phyloP scores from a whole-genome alignment of 2,797 vertebrate genomes.

The Capromys pilorides region DNA sequence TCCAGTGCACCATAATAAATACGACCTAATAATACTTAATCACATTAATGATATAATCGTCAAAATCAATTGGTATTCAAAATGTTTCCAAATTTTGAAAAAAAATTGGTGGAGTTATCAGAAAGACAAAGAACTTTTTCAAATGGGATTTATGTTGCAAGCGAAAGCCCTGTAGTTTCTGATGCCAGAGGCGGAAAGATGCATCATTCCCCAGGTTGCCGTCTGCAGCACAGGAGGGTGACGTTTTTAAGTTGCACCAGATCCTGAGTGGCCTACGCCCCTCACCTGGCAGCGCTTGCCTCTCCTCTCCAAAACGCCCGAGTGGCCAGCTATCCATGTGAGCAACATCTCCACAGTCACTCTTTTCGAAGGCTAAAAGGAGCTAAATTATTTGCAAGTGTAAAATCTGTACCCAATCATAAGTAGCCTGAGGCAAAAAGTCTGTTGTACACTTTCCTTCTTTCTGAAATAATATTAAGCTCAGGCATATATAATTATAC shows the following conservation, averaged over 20 bases:
- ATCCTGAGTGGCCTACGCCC: slow-evolving; percentile 5
- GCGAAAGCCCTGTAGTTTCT: slow-evolving; percentile 38
- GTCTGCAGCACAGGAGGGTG: slow-evolving; percentile 13
- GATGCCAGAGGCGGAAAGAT: slow-evolving; percentile 62
- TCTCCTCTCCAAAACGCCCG: background rate
- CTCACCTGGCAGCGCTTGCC: background rate
- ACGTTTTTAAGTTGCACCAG: slow-evolving; percentile 7
- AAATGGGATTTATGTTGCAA: slow-evolving; percentile 57
- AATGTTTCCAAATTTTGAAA: slow-evolving; percentile 54
- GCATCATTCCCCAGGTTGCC: slow-evolving; percentile 29
- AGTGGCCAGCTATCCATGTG: slow-evolving; percentile 1
- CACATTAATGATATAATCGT: slow-evolving; percentile 67
- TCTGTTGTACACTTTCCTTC: slow-evolving; percentile 77
- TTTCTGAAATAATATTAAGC: slow-evolving; percentile 80
- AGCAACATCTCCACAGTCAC: slow-evolving; percentile 47
- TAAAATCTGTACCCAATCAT: slow-evolving; percentile 75
- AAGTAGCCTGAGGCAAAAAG: slow-evolving; percentile 78
- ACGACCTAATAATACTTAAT: slow-evolving; percentile 74
- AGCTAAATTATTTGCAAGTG: slow-evolving; percentile 73
- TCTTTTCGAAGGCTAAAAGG: slow-evolving; percentile 46
- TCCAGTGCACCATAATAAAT: slow-evolving; percentile 65
- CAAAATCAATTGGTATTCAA: slow-evolving; percentile 63
- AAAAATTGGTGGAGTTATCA: slow-evolving; percentile 42
- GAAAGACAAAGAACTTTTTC: slow-evolving; percentile 59
- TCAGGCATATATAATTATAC: slow-evolving; percentile 80